These are phyloP conservation scores for Origma solitaria DNA, from an alignment of 2,113 vertebrate genomes.

Conservation along the genomic window DNA sequence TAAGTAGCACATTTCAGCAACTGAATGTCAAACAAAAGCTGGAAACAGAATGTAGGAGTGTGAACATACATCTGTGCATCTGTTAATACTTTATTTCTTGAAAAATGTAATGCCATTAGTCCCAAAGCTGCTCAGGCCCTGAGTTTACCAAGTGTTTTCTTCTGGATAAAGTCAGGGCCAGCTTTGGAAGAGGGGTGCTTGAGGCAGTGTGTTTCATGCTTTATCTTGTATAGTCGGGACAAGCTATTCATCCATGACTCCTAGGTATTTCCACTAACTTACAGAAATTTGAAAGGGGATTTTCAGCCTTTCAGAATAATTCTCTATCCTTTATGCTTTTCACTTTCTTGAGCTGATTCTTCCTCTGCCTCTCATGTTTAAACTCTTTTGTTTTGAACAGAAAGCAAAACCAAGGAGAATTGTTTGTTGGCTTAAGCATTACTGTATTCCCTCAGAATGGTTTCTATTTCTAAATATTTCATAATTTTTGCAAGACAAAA, in stretches of 20 bases:
- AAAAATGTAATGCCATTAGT: not conserved
- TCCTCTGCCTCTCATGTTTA: not conserved
- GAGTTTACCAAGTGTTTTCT: not conserved
- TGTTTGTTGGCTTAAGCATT: not conserved
- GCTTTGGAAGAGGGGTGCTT: not conserved
- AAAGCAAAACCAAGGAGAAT: not conserved
- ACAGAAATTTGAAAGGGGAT: not conserved
- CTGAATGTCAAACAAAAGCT: not conserved
- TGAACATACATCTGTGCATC: slow-evolving; percentile 23
- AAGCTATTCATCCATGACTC: not conserved
- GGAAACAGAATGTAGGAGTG: slow-evolving; percentile 1
- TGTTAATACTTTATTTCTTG: slow-evolving; percentile 32
- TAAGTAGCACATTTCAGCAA: slow-evolving; percentile 32
- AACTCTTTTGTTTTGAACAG: not conserved
- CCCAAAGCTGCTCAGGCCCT: not conserved
- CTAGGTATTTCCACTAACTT: not conserved
- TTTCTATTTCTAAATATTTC: not conserved
- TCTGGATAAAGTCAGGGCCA: not conserved
- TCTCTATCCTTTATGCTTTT: not conserved
- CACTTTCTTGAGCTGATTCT: not conserved
- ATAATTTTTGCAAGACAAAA: not conserved
- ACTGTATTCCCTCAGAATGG: not conserved
- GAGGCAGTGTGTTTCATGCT: not conserved
- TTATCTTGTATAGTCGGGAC: not conserved
- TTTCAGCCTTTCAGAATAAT: not conserved